A percentile compares a stretch with the other conserved stretches of the same genome.
Evolutionary conservation across 2,113 vertebrate genomes (phyloP).

Genomic region (Sterna hirundo): DNA sequence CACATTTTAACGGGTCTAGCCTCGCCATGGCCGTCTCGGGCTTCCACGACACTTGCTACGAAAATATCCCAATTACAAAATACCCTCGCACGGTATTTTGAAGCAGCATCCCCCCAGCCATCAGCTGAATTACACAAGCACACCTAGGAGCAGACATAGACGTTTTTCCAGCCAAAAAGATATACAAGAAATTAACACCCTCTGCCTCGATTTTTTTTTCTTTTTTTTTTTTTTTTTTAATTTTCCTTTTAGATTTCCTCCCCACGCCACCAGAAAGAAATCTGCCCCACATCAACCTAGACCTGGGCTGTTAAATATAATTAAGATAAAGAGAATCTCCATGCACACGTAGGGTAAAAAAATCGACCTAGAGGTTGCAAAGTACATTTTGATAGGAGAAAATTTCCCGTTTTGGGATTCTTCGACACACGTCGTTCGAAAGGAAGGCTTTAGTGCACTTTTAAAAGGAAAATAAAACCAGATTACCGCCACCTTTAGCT

Average conservation of each 20-base stretch:
- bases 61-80: slow-evolving; percentile 6
- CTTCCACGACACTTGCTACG: slow-evolving; percentile 10
- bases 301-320: background rate
- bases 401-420: background rate
- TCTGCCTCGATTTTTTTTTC: background rate
- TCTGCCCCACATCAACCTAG: background rate
- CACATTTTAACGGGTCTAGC: slow-evolving; percentile 10
- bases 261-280: slow-evolving; percentile 10
- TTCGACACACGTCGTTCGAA: background rate
- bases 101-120: background rate
- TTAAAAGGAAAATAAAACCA: slow-evolving; percentile 22
- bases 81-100: background rate
- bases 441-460: slow-evolving; percentile 37
- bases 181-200: background rate
- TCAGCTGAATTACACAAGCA: slow-evolving; percentile 5
- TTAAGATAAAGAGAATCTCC: background rate
- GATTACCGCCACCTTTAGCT: background rate
- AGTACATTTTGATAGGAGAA: slow-evolving; percentile 31
- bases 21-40: background rate
- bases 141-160: background rate
- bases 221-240: background rate
- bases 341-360: slow-evolving; percentile 20
- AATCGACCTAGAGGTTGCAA: slow-evolving; percentile 51
- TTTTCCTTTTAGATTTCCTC: background rate
- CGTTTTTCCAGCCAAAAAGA: slow-evolving; percentile 10